Evolutionary conservation across 1,140 invertebrate genomes (phyloP).

Genomic region (Temnothorax longispinosus): DNA sequence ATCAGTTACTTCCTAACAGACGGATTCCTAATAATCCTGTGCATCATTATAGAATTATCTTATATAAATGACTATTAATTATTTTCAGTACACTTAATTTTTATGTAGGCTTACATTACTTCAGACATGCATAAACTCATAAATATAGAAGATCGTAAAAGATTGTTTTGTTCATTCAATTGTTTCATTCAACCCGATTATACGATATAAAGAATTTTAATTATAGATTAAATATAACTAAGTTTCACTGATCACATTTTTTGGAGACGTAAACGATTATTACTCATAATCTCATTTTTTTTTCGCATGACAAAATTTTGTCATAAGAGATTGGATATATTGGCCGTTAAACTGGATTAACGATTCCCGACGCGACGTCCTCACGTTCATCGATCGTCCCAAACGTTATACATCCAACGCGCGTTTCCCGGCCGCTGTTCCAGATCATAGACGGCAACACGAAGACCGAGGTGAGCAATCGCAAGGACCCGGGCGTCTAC

Average conservation of each 20-base stretch:
- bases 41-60: background rate
- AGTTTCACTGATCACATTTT: background rate
- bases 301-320: background rate
- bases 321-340: background rate
- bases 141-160: background rate
- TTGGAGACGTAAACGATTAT: background rate
- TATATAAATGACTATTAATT: background rate
- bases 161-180: too few species aligned
- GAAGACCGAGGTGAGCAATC: conserved; percentile 93
- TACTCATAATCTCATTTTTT: background rate
- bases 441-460: conserved; percentile 94
- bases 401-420: conserved; percentile 13
- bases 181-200: background rate
- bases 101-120: background rate
- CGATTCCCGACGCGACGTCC: background rate
- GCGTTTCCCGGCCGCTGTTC: conserved; percentile 71
- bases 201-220: background rate
- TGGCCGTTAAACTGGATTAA: background rate
- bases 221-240: background rate
- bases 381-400: conserved; percentile 3
- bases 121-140: background rate
- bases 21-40: background rate
- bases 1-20: background rate
- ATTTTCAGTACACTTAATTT: background rate
- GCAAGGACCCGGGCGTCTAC: conserved; percentile 94